phyloP scores from a whole-genome alignment of 35 echinoderm and acorn worm species.

The Eucidaris tribuloides region DNA sequence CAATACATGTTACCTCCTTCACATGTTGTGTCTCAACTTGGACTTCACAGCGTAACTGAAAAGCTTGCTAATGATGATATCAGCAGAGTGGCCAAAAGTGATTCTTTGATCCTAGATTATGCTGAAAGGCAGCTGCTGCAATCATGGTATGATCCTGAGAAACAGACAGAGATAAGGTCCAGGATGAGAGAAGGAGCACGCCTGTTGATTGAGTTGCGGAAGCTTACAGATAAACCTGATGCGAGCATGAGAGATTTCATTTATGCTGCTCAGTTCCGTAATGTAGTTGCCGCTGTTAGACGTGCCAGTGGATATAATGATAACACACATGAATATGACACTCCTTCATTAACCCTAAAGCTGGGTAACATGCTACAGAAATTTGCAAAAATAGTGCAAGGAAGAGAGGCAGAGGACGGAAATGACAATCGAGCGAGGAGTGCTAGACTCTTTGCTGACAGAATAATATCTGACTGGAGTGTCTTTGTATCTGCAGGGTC shows the following conservation, averaged over 20 bases:
- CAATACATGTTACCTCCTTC: slow-evolving; percentile 25
- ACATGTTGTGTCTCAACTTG: neutral
- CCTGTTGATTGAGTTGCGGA: slow-evolving; percentile 37
- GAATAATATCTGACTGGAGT: neutral
- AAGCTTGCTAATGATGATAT: slow-evolving; percentile 31
- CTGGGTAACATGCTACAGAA: slow-evolving; percentile 10
- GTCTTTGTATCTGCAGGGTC: neutral
- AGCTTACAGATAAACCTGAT: slow-evolving; percentile 19
- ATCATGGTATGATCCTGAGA: slow-evolving; percentile 31
- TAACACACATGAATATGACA: neutral
- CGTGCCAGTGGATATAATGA: slow-evolving; percentile 41
- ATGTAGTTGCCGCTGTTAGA: slow-evolving; percentile 42
- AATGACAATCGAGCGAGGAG: neutral
- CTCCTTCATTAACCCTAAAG: slow-evolving; percentile 41
- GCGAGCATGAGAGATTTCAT: slow-evolving; percentile 51
- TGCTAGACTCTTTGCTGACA: neutral
- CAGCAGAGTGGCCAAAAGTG: slow-evolving; percentile 37
- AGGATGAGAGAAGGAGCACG: slow-evolving; percentile 47
- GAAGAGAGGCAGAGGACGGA: neutral
- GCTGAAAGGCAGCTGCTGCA: neutral
- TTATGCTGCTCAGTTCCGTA: slow-evolving; percentile 24
- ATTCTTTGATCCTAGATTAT: slow-evolving; percentile 32
- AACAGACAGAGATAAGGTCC: slow-evolving; percentile 12
- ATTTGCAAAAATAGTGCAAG: neutral
- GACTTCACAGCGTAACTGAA: slow-evolving; percentile 11